Conservation (phyloP, 2,113 vertebrate species). For the Heterotis niloticus region DNA sequence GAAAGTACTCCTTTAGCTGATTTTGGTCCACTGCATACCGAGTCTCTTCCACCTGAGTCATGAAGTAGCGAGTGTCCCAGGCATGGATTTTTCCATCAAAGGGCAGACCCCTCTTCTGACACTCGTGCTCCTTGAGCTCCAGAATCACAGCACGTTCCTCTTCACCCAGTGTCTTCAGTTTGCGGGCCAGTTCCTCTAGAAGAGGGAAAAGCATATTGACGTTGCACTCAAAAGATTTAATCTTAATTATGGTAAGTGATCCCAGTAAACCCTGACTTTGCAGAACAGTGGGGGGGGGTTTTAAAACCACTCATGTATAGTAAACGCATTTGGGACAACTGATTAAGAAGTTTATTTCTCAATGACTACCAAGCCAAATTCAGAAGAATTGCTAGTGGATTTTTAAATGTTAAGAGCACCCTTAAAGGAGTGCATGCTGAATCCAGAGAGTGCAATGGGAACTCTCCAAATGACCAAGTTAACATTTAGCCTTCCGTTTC, state of each 20-base stretch:
- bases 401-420: too few relatives aligned
- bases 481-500: background rate
- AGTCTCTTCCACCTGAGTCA: conserved; percentile 97
- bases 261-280: background rate
- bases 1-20: conserved; percentile 92
- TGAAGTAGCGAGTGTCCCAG: conserved; percentile 96
- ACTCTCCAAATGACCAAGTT: too few relatives aligned
- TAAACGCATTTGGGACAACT: background rate
- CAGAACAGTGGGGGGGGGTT: background rate
- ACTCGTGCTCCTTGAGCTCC: conserved; percentile 85
- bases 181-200: conserved; percentile 81
- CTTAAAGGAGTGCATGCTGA: too few relatives aligned
- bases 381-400: too few relatives aligned
- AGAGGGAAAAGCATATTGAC: background rate
- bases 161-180: conserved; percentile 84
- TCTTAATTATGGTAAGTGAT: background rate
- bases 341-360: background rate
- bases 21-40: conserved; percentile 92
- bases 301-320: background rate
- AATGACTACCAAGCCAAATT: too few relatives aligned
- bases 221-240: background rate
- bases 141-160: conserved; percentile 78
- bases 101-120: conserved; percentile 64
- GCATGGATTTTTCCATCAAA: conserved; percentile 77
- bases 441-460: too few relatives aligned